Evolutionary conservation across 2,113 vertebrate species (phyloP).

Genomic region (Mustelus asterias): DNA sequence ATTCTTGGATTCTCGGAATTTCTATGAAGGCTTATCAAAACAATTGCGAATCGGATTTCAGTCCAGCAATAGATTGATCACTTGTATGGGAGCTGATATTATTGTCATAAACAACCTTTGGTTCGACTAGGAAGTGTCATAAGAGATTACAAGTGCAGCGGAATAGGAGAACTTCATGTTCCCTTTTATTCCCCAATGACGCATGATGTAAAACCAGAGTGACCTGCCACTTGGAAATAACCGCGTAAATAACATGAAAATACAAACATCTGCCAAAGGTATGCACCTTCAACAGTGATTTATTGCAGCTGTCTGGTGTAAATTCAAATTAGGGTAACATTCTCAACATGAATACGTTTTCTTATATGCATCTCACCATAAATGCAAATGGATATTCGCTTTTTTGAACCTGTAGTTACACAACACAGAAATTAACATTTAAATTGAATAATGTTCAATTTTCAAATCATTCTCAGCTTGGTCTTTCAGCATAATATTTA

Average conservation of each 20-base stretch:
- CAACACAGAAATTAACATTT: slow-evolving; percentile 33
- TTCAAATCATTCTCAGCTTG: not conserved
- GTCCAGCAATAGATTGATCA: slow-evolving; percentile 41
- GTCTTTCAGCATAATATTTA: not conserved
- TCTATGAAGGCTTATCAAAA: not conserved
- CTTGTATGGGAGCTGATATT: slow-evolving; percentile 41
- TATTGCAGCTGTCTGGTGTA: slow-evolving; percentile 13
- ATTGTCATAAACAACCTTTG: slow-evolving; percentile 41
- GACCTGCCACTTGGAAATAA: slow-evolving; percentile 10
- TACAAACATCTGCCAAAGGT: slow-evolving; percentile 25
- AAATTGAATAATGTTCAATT: slow-evolving; percentile 35
- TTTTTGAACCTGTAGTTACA: not conserved
- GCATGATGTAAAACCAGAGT: not conserved
- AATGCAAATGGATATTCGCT: not conserved
- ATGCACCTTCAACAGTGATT: slow-evolving; percentile 23
- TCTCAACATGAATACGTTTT: not conserved
- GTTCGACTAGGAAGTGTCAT: not conserved
- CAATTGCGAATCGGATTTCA: slow-evolving; percentile 36
- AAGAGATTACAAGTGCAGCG: slow-evolving; percentile 24
- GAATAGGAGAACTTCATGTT: not conserved
- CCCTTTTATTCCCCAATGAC: slow-evolving; percentile 13
- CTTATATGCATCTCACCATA: not conserved
- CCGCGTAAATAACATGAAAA: not conserved
- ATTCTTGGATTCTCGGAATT: not conserved
- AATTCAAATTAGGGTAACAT: slow-evolving; percentile 5